Base-by-base conservation (phyloP, 2,797 vertebrate species). In the Esox masquinongy region DNA sequence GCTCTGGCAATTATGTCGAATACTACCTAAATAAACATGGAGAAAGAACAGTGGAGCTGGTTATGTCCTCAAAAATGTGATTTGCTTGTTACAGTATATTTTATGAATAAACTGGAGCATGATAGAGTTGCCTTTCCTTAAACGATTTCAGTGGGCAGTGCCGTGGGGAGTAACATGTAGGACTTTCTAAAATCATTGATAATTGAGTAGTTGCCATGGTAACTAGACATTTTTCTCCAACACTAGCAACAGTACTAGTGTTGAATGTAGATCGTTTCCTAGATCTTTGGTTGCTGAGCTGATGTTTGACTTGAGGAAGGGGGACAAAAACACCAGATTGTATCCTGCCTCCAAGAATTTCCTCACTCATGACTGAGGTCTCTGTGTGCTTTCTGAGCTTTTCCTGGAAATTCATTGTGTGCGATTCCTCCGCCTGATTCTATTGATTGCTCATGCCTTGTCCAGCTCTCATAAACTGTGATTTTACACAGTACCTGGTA, bases 171-270 rank as follows among this genome's bases (percentile, higher is more conserved):
- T 49, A 22, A 26, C 19, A 6, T 15, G 36, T 49, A 70, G 34
- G n/a, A 15, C 64, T 34, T 67, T 19, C 5, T 24, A 15, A 70
- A 70, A 50, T 15, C 43, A 50, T 70, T 43, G 11, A n/a, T 24
- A 68, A 69, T 69, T 12, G 3, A 79, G 66, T 75, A 67, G 88
- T 92, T 92, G 86, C 89, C 87, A 90, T 92, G 88, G 90, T 79
- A 91, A 92, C 91, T 82, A 85, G 79, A 82, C 76, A 85, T 87
- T 77, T 77, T 85, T 85, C 66, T 2, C 19, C 26, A 53, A 26
- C 63, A 75, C 80, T 82, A 87, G 84, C 56, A 86, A 43, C 14
- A 24, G 16, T 29, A 12, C 72, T 24, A 34, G 34, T 47, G 56
- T 22, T 26, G 72, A 43, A 19, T 9, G 80, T 85, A 80, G 80